Base-by-base conservation (phyloP, 1,140 invertebrate genomes). In the Cydia strobilella region DNA sequence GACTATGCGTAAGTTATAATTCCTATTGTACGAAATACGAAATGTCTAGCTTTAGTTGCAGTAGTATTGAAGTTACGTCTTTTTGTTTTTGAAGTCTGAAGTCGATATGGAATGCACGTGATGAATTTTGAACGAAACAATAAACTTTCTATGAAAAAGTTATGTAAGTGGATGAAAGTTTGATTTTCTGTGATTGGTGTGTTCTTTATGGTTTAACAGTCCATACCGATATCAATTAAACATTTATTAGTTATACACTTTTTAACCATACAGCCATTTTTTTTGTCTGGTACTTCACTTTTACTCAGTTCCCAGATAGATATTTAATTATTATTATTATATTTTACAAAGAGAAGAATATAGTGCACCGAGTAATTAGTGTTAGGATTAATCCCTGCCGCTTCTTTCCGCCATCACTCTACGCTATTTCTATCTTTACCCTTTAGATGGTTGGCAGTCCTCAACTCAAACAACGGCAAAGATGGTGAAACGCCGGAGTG, bases 121-220 rank as follows among this genome's bases (percentile, higher is more conserved):
- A 23, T 23, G 15, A 48, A 48, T 45, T 45, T 45, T 51, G n/a
- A 1, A 51, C n/a, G 20, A 59, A 59, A 59, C 20, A 59, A 59
- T 59, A 59, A 59, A 59, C 54, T 59, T 59, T 59, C 54, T 59
- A 59, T 23, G 20, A 23, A 59, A 59, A 23, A 23, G 54, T 59
- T 59, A 59, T 23, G 54, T 59, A 59, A 59, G 20, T 23, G 9
- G 54, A 54, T 54, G 51, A 59, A 59, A 59, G 54, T 59, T 59
- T 59, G 23, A 59, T 59, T 59, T 7, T 59, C 20, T 59, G 3
- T 23, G 54, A 59, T 23, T 59, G 3, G 2, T 51, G 15, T 59
- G 54, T 59, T 20, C 20, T 59, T 59, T 59, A 59, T 59, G 54
- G 54, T 23, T 59, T 23, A 51, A 51, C 48, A 51, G 51, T 59